Percentiles rank a stretch among this genome's conserved stretches.
These are phyloP conservation scores for Alsophila aescularia DNA, from an alignment of 2,888 invertebrate genomes.

Conservation along the genomic window DNA sequence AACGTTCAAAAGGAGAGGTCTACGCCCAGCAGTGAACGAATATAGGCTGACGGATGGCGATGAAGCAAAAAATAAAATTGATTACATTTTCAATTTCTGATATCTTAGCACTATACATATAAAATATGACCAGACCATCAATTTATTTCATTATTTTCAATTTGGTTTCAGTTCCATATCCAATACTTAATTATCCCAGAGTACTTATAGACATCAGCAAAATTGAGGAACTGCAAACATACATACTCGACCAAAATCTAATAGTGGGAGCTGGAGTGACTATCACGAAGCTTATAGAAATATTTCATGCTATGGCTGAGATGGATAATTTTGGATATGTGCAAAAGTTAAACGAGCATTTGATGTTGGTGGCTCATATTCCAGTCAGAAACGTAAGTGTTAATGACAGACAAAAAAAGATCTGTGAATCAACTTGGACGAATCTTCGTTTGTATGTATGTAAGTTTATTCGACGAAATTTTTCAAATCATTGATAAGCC, in stretches of 20 bases:
- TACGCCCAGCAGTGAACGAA: too few relatives aligned
- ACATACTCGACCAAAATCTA: conserved; percentile 66
- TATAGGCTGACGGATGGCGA: too few relatives aligned
- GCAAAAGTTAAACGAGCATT: conserved; percentile 82
- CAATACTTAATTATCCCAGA: conserved; percentile 61
- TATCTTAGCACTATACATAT: too few relatives aligned
- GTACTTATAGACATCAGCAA: conserved; percentile 85
- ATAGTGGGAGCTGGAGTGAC: conserved; percentile 84
- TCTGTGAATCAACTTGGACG: too few relatives aligned
- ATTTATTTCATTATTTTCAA: not conserved
- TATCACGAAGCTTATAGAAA: conserved; percentile 76
- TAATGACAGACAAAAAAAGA: not conserved
- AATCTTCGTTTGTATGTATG: too few relatives aligned
- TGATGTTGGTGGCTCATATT: conserved; percentile 88
- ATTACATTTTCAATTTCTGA: too few relatives aligned
- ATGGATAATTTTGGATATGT: conserved; percentile 84
- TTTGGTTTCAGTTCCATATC: conserved; percentile 60
- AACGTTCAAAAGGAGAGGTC: too few relatives aligned
- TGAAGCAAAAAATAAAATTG: too few relatives aligned
- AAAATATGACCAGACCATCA: too few relatives aligned
- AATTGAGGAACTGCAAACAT: conserved; percentile 80
- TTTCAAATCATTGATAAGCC: too few relatives aligned
- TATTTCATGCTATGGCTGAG: conserved; percentile 57
- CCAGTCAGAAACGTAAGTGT: conserved; percentile 85
- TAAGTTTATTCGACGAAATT: too few relatives aligned